phyloP scores from a whole-genome alignment of 2,113 vertebrate genomes.

The Oreochromis niloticus region DNA sequence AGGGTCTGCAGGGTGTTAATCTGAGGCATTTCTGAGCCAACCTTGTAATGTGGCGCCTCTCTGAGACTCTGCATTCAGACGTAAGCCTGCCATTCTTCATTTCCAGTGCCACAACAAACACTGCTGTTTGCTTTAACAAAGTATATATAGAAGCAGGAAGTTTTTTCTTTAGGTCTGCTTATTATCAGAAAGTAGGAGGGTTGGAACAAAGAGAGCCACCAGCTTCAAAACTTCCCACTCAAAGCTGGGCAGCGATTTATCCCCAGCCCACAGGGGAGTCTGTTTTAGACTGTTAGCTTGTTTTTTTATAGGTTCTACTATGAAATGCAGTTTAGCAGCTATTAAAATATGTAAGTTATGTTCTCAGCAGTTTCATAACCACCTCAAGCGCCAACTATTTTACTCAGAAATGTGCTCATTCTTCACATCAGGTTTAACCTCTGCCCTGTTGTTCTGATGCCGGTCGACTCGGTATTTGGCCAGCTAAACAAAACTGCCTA shows the following conservation, averaged over 20 bases:
- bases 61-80: neutral
- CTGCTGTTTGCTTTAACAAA: neutral
- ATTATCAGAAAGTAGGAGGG: neutral
- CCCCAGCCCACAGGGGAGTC: neutral
- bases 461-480: neutral
- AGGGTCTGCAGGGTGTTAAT: neutral
- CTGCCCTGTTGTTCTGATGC: neutral
- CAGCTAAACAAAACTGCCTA: neutral
- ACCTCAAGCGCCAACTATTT: neutral
- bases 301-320: neutral
- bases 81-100: neutral
- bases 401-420: neutral
- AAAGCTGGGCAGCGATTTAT: neutral
- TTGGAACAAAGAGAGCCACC: neutral
- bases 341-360: neutral
- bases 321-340: neutral
- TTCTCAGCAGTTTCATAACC: neutral
- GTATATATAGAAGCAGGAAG: neutral
- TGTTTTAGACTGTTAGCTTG: neutral
- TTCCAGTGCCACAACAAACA: neutral
- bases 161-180: neutral
- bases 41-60: neutral
- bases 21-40: neutral
- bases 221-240: neutral
- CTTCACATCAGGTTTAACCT: neutral